These are phyloP conservation scores for Plusia festucae DNA, from an alignment of 2,888 invertebrate genomes.

Conservation along the genomic window DNA sequence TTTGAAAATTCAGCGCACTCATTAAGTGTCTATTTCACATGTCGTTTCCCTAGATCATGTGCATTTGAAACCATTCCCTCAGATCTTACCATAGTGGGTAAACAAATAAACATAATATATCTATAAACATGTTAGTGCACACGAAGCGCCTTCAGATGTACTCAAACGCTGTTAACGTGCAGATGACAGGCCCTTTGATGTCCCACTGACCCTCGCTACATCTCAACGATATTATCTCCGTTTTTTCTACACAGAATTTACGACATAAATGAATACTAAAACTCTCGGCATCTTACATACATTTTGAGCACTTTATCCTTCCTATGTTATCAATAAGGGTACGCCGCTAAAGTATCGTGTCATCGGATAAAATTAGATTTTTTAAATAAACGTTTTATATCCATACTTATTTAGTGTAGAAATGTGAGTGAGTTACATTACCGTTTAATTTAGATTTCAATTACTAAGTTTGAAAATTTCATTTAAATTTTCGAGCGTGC, in stretches of 20 bases:
- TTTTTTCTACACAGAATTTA: constrained; percentile 45
- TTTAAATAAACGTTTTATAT: constrained; percentile 6
- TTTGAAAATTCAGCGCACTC: not conserved
- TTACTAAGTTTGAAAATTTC: not conserved
- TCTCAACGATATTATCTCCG: constrained; percentile 55
- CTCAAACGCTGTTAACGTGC: constrained; percentile 45
- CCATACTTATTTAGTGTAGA: not conserved
- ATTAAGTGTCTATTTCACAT: constrained; percentile 6
- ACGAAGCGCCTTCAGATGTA: constrained; percentile 38
- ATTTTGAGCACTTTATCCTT: constrained; percentile 14
- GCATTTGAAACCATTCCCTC: constrained; percentile 28
- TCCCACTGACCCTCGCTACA: constrained; percentile 42
- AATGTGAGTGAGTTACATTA: not conserved
- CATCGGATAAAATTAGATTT: not conserved
- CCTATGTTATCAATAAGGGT: constrained; percentile 13
- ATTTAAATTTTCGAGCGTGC: not conserved
- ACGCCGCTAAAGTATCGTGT: not conserved
- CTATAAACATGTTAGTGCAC: constrained; percentile 55
- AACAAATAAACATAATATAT: constrained; percentile 36
- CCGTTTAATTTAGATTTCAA: constrained; percentile 13
- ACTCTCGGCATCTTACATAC: not conserved
- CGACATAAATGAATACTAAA: constrained; percentile 37
- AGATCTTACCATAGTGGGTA: constrained; percentile 14
- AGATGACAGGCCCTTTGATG: constrained; percentile 53
- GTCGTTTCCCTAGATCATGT: constrained; percentile 10